phyloP scores from a whole-genome alignment of 1,140 invertebrate species.

The Thrips palmi region DNA sequence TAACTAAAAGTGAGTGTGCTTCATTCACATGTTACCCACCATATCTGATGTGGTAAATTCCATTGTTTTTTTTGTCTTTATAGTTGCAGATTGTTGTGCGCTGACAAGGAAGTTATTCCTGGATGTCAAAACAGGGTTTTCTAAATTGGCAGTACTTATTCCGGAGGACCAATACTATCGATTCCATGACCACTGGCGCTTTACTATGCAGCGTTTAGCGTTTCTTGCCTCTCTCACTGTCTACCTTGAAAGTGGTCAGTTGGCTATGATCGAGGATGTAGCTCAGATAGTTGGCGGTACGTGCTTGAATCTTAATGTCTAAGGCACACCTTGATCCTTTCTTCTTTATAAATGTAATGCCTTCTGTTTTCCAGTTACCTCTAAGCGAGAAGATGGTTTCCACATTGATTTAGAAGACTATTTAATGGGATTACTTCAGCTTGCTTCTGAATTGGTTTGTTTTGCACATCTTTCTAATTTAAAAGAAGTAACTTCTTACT shows the following conservation, averaged over 20 bases:
- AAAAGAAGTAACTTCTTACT: constrained; percentile 7
- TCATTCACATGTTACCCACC: constrained; percentile 2
- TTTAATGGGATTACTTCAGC: constrained; percentile 58
- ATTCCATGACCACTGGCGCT: constrained; percentile 68
- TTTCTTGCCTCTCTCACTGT: constrained; percentile 57
- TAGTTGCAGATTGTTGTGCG: constrained; percentile 31
- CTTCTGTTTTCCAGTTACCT: constrained; percentile 29
- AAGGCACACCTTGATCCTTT: neutral
- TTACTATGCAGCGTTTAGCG: constrained; percentile 57
- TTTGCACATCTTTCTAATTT: constrained; percentile 5
- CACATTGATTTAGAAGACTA: constrained; percentile 84
- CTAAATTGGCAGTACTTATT: constrained; percentile 37
- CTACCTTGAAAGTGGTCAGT: constrained; percentile 57
- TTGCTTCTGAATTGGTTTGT: constrained; percentile 61
- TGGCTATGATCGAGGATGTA: constrained; percentile 52
- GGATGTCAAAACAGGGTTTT: constrained; percentile 33
- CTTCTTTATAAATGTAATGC: neutral
- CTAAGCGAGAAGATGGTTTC: constrained; percentile 44
- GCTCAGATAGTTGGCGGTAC: constrained; percentile 64
- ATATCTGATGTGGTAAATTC: constrained; percentile 1
- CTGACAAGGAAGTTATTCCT: constrained; percentile 28
- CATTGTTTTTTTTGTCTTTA: constrained; percentile 19
- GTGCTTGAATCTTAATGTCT: constrained; percentile 11
- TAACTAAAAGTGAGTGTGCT: constrained; percentile 28
- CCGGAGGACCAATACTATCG: constrained; percentile 56